Evolutionary conservation across 2,888 invertebrate species (phyloP), one percentile per base, ranked within the genome.

Genomic region (Aethes cnicana): DNA sequence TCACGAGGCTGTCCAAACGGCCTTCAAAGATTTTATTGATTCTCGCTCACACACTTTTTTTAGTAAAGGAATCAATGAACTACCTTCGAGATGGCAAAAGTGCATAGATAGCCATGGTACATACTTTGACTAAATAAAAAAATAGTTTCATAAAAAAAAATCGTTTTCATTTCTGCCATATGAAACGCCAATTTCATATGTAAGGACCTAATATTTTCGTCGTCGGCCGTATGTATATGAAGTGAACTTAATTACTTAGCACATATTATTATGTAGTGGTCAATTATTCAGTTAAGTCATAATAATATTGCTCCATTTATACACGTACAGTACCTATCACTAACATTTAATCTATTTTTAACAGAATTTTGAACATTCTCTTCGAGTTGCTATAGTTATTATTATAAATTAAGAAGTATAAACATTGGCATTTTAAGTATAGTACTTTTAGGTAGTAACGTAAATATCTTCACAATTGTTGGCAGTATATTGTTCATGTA

Each of bases 281-380:
- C 50, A 37, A 30, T 50, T 50, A 36, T 28, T 16, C 9, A 28
- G 14, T 20, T 18, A 49, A 20, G 30, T 21, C 11, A 50, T 37
- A n/a, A n/a, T n/a, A n/a, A n/a, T n/a, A 50, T 50, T 50, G 43
- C 43, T 50, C 43, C 30, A 37, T 43, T 50, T 49, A 43, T 30
- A 44, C 43, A 44, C 43, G 28, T 43, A 30, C n/a, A n/a, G n/a
- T 37, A 21, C 21, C 9, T n/a, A n/a, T n/a, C n/a, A n/a, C 30
- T 23, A 30, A 39, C 32, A 35, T 35, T 35, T 17, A 12, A n/a
- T 39, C 23, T 23, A 16, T 4, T 16, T 47, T 32, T 30, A 25
- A 36, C 28, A n/a, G 26, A 20, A n/a, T 30, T 36, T 12, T 18
- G 14, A 48, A 32, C 37, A 26, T 7, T 25, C n/a, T 8, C 17